Base-by-base conservation (phyloP, 1,140 invertebrate species). In the Holotrichia oblita region DNA sequence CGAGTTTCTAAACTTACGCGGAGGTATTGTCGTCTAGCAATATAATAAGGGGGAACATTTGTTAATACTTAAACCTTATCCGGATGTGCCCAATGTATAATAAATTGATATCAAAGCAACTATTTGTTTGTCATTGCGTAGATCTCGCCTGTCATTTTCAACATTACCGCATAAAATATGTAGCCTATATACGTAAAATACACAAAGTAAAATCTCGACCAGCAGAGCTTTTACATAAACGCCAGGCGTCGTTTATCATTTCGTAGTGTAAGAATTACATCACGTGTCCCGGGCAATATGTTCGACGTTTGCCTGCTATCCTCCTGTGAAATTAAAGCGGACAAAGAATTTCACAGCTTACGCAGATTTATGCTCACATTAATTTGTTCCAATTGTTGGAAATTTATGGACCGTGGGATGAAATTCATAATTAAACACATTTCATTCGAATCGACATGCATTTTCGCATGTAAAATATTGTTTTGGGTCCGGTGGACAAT, bases 361-460 rank as follows among this genome's bases (percentile, higher is more conserved):
- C 61, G 20, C 61, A 69, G 61, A 69, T 69, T 69, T 69, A 69
- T 69, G 61, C 61, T 14, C 6, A 22, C 61, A 69, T 27, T 69
- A 69, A 69, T 69, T 69, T 69, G 61, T 69, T 69, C 61, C 61
- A 69, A 69, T 69, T 69, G 61, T 69, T 34, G 20, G 22, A 69
- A 69, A 69, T 69, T 69, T 69, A 69, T 69, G 61, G 61, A 69
- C 61, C 61, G 27, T 20, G 61, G 22, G 22, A 69, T 69, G 61
- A 69, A 69, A 69, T 69, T 69, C 61, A 69, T 69, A 69, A 69
- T 69, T 69, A 69, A 69, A 69, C 61, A 69, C 61, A 69, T 69
- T 69, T 69, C 61, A 69, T 20, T 69, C 12, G 61, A 22, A 69
- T 69, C 61, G 61, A 69, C 61, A 69, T 69, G 12, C 61, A 69